Conservation (phyloP, 2,888 invertebrate genomes). For the Thecocarcelia acutangulata region DNA sequence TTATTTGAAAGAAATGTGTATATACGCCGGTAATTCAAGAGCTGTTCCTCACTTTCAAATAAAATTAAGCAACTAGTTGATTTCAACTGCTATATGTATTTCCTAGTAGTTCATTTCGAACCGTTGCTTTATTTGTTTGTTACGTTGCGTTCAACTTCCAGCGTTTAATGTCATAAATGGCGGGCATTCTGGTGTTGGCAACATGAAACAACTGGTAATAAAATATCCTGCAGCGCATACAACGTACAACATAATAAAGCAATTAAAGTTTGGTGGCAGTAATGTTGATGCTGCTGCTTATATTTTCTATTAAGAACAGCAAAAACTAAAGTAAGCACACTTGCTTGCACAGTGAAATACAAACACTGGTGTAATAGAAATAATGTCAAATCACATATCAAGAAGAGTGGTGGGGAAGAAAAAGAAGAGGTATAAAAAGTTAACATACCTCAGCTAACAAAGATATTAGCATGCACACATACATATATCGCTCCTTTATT, state of each 20-base stretch:
- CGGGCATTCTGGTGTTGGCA: slow-evolving; percentile 4
- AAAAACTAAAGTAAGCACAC: not conserved
- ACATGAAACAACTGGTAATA: slow-evolving; percentile 57
- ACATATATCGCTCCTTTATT: too few relatives aligned
- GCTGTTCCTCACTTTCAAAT: too few relatives aligned
- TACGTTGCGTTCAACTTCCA: not conserved
- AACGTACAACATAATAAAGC: slow-evolving; percentile 68
- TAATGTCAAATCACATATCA: not conserved
- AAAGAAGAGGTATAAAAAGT: slow-evolving; percentile 13
- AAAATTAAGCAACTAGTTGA: too few relatives aligned
- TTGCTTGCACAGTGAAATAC: not conserved
- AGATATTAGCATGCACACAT: not conserved
- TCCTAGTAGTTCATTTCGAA: too few relatives aligned
- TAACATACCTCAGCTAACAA: slow-evolving; percentile 34
- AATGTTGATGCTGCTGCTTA: not conserved
- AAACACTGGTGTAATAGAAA: slow-evolving; percentile 16
- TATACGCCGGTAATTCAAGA: too few relatives aligned
- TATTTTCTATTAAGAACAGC: slow-evolving; percentile 6
- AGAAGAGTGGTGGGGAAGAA: not conserved
- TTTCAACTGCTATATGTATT: too few relatives aligned
- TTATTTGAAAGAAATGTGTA: too few relatives aligned
- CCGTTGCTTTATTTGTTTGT: too few relatives aligned
- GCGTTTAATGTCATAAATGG: not conserved
- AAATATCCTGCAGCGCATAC: slow-evolving; percentile 64
- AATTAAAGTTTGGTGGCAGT: slow-evolving; percentile 62